These are phyloP conservation scores for Agrilus mali DNA, from an alignment of 2,888 invertebrate species.

Conservation along the genomic window DNA sequence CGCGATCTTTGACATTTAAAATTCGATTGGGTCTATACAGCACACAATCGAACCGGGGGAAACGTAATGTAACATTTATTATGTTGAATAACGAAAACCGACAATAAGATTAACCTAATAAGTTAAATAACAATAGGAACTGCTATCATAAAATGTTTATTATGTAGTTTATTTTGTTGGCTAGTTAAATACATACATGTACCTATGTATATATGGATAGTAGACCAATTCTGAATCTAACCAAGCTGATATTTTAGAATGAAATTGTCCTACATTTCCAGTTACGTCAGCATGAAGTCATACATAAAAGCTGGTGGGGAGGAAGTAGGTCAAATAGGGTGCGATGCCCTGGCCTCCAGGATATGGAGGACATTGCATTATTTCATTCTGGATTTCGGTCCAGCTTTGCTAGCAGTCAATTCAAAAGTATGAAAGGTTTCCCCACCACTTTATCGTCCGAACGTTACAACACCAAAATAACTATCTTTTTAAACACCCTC, in stretches of 20 bases:
- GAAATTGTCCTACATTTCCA: constrained; percentile 49
- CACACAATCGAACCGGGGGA: too few species aligned
- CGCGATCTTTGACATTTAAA: too few species aligned
- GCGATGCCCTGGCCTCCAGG: constrained; percentile 44
- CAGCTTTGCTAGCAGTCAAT: constrained; percentile 6
- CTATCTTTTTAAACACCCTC: too few species aligned
- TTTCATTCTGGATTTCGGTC: constrained; percentile 26
- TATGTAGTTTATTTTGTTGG: too few species aligned
- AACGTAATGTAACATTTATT: too few species aligned
- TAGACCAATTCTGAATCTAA: constrained; percentile 12
- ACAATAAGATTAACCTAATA: too few species aligned
- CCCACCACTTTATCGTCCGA: not conserved
- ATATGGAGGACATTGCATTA: constrained; percentile 30
- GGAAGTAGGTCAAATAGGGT: constrained; percentile 56
- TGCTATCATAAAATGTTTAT: too few species aligned
- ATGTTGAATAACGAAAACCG: too few species aligned
- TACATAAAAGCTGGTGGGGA: constrained; percentile 20
- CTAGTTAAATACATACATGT: too few species aligned
- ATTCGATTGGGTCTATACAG: too few species aligned
- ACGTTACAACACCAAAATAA: not conserved
- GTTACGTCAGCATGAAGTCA: constrained; percentile 45
- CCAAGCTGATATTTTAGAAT: constrained; percentile 45
- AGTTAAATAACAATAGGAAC: too few species aligned
- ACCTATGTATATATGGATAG: too few species aligned
- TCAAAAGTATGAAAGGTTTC: not conserved